These are phyloP conservation scores for Saccostrea cuccullata DNA, from an alignment of 1,140 invertebrate genomes.

Conservation along the genomic window DNA sequence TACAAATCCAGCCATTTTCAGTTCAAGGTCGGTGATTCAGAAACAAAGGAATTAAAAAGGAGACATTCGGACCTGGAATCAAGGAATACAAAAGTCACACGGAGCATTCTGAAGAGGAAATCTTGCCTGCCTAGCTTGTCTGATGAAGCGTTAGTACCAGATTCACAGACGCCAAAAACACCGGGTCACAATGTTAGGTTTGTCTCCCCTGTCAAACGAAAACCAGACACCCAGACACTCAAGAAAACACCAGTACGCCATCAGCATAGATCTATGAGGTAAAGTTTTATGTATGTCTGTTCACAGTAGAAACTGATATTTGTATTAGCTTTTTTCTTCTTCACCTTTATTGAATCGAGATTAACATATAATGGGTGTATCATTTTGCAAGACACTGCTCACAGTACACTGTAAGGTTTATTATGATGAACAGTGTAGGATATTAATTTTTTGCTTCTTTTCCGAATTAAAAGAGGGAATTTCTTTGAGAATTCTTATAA, in stretches of 20 bases:
- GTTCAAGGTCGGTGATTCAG: not conserved
- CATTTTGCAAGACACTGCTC: too few species aligned
- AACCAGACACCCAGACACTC: not conserved
- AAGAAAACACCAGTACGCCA: constrained; percentile 8
- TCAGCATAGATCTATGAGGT: constrained; percentile 25
- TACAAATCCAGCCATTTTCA: not conserved
- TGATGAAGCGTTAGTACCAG: not conserved
- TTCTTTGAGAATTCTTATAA: too few species aligned
- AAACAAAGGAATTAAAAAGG: not conserved
- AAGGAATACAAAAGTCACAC: not conserved
- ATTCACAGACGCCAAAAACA: not conserved
- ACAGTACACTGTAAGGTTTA: too few species aligned
- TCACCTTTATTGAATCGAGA: too few species aligned
- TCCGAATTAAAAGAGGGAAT: too few species aligned
- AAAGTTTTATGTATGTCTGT: not conserved
- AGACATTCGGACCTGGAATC: constrained; percentile 3
- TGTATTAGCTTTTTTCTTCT: too few species aligned
- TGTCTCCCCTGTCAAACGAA: not conserved
- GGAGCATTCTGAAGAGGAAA: constrained; percentile 27
- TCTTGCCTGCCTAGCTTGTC: constrained; percentile 27
- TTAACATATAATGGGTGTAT: too few species aligned
- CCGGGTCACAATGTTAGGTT: constrained; percentile 20
- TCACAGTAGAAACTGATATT: not conserved
- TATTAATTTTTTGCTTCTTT: too few species aligned
- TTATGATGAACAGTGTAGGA: too few species aligned